Conservation (phyloP, 2,888 invertebrate genomes). For the Scaptodrosophila latifasciaeformis region DNA sequence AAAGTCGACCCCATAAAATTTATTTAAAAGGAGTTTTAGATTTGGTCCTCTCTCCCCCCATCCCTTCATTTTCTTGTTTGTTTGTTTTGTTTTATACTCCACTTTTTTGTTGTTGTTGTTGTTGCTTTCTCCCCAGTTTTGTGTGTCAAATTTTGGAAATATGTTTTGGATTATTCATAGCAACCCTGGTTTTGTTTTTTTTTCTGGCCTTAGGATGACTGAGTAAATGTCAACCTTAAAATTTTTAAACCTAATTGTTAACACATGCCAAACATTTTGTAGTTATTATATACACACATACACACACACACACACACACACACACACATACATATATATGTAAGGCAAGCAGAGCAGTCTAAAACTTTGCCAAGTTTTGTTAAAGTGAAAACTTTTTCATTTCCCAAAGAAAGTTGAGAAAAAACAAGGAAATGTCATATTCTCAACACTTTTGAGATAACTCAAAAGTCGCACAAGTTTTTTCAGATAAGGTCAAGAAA, state of each 20-base stretch:
- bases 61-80: background rate
- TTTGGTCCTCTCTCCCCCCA: background rate
- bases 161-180: constrained; percentile 22
- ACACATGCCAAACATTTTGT: background rate
- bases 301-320: too few species aligned
- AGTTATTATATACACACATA: too few species aligned
- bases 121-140: too few species aligned
- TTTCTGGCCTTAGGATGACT: constrained; percentile 2
- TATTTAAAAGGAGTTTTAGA: background rate
- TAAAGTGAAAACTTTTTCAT: background rate
- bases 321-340: too few species aligned
- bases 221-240: background rate
- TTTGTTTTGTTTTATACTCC: too few species aligned
- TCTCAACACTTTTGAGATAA: background rate
- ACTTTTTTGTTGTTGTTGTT: too few species aligned
- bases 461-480: background rate
- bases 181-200: background rate
- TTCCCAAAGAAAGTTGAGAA: background rate
- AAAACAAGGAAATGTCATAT: too few species aligned
- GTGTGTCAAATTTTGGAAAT: constrained; percentile 13
- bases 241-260: constrained; percentile 2
- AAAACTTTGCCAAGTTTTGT: constrained; percentile 35
- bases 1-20: background rate
- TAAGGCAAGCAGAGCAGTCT: background rate
- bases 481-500: background rate